Evolutionary conservation across 1,140 invertebrate species (phyloP).

Genomic region (Rhagoletis zephyria): DNA sequence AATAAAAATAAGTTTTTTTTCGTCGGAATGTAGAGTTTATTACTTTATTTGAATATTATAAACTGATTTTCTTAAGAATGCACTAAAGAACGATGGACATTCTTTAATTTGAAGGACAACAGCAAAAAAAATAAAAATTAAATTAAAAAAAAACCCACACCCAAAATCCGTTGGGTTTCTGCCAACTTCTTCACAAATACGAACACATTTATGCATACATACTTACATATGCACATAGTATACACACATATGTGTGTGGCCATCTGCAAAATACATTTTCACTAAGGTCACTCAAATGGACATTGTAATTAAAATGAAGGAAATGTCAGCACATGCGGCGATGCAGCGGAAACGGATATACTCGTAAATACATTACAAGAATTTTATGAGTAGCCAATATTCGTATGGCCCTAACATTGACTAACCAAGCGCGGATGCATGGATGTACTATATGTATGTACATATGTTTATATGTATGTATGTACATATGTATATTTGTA

Average conservation of each 20-base stretch:
- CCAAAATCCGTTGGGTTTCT: neutral
- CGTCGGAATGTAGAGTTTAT: too few species aligned
- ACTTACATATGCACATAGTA: neutral
- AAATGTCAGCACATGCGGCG: conserved; percentile 35
- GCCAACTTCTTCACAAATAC: neutral
- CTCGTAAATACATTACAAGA: neutral
- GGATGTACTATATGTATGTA: neutral
- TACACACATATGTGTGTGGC: neutral
- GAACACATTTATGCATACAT: neutral
- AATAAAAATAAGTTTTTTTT: too few species aligned
- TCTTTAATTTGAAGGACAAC: neutral
- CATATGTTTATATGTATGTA: neutral
- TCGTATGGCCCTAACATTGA: conserved; percentile 15
- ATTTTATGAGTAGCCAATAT: conserved; percentile 26
- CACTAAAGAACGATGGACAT: neutral
- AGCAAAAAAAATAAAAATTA: neutral
- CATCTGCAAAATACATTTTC: neutral
- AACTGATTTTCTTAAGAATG: neutral
- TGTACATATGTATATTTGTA: too few species aligned
- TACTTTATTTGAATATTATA: too few species aligned
- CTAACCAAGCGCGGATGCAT: too few species aligned
- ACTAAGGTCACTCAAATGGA: conserved; percentile 37
- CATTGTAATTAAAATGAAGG: conserved; percentile 46
- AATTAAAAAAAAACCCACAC: too few species aligned
- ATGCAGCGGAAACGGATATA: conserved; percentile 25